A percentile compares a stretch with the other conserved stretches of the same genome.
Conservation (phyloP, 2,797 vertebrate genomes). For the Valencia hispanica region DNA sequence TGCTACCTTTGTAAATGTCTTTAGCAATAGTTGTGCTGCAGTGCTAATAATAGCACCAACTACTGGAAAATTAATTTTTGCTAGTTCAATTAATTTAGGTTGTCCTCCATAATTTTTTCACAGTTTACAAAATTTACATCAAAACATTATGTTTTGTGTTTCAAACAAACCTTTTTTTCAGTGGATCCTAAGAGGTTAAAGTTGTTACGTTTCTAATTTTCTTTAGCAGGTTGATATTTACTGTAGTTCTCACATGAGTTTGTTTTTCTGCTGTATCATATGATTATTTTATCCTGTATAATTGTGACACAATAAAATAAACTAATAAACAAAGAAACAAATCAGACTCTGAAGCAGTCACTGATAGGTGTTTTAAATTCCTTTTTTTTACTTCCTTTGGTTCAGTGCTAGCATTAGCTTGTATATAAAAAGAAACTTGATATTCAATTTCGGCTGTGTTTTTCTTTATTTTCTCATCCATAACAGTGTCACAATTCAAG, state of each 20-base stretch:
- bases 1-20: not conserved
- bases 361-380: not conserved
- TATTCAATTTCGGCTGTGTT: not conserved
- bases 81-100: not conserved
- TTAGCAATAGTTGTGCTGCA: not conserved
- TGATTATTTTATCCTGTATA: not conserved
- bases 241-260: not conserved
- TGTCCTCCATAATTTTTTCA: not conserved
- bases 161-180: not conserved
- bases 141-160: not conserved
- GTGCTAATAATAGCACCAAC: not conserved
- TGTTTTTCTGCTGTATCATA: not conserved
- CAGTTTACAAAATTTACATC: not conserved
- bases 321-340: not conserved
- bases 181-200: not conserved
- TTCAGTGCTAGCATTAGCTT: not conserved
- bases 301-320: not conserved
- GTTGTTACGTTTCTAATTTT: not conserved
- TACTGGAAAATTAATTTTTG: not conserved
- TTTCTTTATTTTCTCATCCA: not conserved
- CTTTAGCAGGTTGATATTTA: not conserved
- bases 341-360: not conserved
- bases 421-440: not conserved
- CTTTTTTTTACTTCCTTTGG: not conserved
- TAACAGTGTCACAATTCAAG: not conserved